A percentile compares a stretch with the other conserved stretches of the same genome.
phyloP scores from a whole-genome alignment of 2,113 vertebrate genomes.

The Drymodes brunneopygia region DNA sequence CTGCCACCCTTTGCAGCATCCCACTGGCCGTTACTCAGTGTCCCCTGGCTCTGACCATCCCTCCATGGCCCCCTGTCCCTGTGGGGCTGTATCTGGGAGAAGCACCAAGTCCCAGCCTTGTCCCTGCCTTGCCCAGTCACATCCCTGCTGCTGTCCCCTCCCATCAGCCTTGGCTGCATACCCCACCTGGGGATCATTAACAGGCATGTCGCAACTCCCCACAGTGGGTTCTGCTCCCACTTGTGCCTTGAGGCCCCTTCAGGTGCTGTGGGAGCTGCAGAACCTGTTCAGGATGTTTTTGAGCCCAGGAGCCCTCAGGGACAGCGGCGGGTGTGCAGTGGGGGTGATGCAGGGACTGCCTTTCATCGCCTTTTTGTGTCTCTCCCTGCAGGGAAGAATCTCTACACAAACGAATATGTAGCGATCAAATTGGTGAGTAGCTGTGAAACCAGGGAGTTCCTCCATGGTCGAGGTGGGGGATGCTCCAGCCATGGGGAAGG shows the following conservation, averaged over 20 bases:
- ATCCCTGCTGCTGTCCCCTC: not conserved
- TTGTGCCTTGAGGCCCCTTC: not conserved
- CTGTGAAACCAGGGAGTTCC: constrained; percentile 75
- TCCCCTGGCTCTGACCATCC: accelerated
- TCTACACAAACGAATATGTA: constrained; percentile 97
- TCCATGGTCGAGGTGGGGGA: accelerated
- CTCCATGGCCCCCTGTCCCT: not conserved
- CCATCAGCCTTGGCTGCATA: not conserved
- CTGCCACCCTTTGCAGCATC: not conserved
- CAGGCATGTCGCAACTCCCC: not conserved
- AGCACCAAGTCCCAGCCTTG: not conserved
- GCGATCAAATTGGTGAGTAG: constrained; percentile 89
- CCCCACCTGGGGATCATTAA: not conserved
- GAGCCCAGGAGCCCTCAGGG: not conserved
- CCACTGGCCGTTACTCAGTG: not conserved
- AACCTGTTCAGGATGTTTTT: not conserved
- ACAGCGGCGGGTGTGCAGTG: accelerated
- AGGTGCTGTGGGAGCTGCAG: not conserved
- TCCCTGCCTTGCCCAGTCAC: not conserved
- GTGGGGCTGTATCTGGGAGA: not conserved
- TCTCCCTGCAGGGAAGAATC: constrained; percentile 80
- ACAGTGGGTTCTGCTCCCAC: not conserved
- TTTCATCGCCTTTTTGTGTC: not conserved
- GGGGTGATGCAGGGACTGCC: not conserved
- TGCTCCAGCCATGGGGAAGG: not conserved